phyloP scores from a whole-genome alignment of 2,888 invertebrate genomes.

The Tetragnatha montana region DNA sequence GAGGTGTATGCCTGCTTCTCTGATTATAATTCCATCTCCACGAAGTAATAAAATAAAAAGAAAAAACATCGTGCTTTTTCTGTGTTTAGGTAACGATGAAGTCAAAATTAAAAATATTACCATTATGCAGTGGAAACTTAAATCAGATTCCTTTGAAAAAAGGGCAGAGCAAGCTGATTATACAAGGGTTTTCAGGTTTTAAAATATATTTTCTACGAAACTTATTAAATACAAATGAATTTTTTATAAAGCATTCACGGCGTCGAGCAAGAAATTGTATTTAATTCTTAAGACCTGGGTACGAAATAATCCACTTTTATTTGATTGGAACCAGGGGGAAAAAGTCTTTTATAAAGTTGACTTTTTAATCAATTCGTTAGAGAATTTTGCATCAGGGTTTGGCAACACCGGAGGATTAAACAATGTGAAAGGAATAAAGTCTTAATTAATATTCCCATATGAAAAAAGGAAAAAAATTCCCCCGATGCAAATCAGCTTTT shows the following conservation, averaged over 20 bases:
- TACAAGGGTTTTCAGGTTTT: conserved; percentile 45
- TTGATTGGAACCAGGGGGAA: conserved; percentile 51
- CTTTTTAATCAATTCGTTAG: conserved; percentile 66
- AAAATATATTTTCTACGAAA: conserved; percentile 50
- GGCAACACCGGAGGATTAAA: conserved; percentile 42
- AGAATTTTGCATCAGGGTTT: conserved; percentile 28
- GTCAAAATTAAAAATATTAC: conserved; percentile 67
- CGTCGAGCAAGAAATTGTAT: conserved; percentile 42
- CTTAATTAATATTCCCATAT: conserved; percentile 52
- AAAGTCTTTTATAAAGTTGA: conserved; percentile 57
- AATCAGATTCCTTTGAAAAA: conserved; percentile 66
- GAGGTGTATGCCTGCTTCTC: not conserved
- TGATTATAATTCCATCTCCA: conserved; percentile 48
- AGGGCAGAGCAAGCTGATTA: conserved; percentile 55
- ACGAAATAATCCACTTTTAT: conserved; percentile 43
- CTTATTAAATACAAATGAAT: conserved; percentile 61
- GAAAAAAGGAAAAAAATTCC: conserved; percentile 50
- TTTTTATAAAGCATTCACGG: conserved; percentile 35
- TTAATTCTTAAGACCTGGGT: conserved; percentile 47
- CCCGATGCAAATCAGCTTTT: conserved; percentile 31
- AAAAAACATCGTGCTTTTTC: conserved; percentile 39
- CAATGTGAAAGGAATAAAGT: conserved; percentile 37
- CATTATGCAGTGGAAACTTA: conserved; percentile 36
- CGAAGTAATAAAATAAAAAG: conserved; percentile 16
- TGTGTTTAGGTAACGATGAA: conserved; percentile 41